Evolutionary conservation across 2,888 invertebrate genomes (phyloP).

Genomic region (Blomia tropicalis): DNA sequence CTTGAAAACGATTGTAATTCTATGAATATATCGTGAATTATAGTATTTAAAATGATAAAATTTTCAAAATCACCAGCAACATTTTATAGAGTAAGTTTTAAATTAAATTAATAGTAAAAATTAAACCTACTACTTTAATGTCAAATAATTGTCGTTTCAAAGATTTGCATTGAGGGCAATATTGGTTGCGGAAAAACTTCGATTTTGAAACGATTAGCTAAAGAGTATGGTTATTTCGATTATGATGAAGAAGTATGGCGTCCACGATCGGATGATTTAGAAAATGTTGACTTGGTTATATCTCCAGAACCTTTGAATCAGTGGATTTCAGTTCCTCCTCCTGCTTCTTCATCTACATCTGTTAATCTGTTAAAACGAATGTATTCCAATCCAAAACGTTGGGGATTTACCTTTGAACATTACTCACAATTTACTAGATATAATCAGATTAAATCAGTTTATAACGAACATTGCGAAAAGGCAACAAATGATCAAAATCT

Average conservation of each 20-base stretch:
- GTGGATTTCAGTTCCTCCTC: constrained; percentile 66
- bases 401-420: constrained; percentile 73
- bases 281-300: neutral
- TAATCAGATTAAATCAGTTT: neutral
- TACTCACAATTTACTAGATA: constrained; percentile 80
- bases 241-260: neutral
- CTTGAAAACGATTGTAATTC: too few relatives aligned
- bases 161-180: constrained; percentile 22
- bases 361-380: constrained; percentile 66
- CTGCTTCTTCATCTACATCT: constrained; percentile 41
- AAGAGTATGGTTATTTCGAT: neutral
- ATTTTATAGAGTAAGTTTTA: constrained; percentile 6
- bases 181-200: constrained; percentile 19
- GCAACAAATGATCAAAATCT: constrained; percentile 41
- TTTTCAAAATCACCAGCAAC: neutral
- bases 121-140: too few relatives aligned
- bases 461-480: neutral
- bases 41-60: neutral
- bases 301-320: constrained; percentile 38
- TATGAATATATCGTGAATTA: too few relatives aligned
- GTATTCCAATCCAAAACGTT: constrained; percentile 65
- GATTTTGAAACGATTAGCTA: constrained; percentile 4
- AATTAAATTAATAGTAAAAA: too few relatives aligned
- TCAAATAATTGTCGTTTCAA: neutral
- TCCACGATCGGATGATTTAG: neutral